phyloP scores from a whole-genome alignment of 2,888 invertebrate species.

The Troides oblongomaculatus region DNA sequence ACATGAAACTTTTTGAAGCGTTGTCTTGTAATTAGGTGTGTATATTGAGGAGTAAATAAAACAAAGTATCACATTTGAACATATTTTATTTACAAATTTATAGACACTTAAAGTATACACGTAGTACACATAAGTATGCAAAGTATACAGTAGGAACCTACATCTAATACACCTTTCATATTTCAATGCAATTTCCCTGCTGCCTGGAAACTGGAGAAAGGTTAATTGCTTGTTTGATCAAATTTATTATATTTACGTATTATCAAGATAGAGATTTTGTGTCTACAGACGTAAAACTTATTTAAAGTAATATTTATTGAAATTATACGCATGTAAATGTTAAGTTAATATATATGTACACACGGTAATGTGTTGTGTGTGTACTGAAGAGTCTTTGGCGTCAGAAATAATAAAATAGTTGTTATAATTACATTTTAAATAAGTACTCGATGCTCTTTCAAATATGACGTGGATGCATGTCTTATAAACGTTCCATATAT shows the following conservation, averaged over 20 bases:
- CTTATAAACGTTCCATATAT: not conserved
- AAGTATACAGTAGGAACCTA: constrained; percentile 22
- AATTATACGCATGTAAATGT: not conserved
- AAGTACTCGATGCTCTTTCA: not conserved
- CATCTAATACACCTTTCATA: constrained; percentile 24
- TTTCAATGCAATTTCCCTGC: constrained; percentile 21
- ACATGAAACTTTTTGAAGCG: not conserved
- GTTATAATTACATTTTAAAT: not conserved
- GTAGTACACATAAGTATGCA: constrained; percentile 20
- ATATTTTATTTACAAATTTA: constrained; percentile 27
- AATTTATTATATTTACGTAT: constrained; percentile 1
- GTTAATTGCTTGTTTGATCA: constrained; percentile 10
- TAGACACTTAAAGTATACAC: constrained; percentile 28
- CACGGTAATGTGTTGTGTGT: not conserved
- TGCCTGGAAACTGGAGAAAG: constrained; percentile 28
- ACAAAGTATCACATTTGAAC: constrained; percentile 7
- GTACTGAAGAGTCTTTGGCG: not conserved
- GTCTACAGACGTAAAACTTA: not conserved
- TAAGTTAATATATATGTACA: no score
- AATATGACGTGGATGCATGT: not conserved
- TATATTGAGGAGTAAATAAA: constrained; percentile 9
- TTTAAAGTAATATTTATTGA: not conserved
- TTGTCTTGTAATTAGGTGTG: not conserved
- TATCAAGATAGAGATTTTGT: not conserved
- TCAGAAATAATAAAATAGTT: not conserved